Percentiles rank a stretch among this genome's conserved stretches.
Evolutionary conservation across 2,113 vertebrate species (phyloP).

Genomic region (Zapus hudsonius): DNA sequence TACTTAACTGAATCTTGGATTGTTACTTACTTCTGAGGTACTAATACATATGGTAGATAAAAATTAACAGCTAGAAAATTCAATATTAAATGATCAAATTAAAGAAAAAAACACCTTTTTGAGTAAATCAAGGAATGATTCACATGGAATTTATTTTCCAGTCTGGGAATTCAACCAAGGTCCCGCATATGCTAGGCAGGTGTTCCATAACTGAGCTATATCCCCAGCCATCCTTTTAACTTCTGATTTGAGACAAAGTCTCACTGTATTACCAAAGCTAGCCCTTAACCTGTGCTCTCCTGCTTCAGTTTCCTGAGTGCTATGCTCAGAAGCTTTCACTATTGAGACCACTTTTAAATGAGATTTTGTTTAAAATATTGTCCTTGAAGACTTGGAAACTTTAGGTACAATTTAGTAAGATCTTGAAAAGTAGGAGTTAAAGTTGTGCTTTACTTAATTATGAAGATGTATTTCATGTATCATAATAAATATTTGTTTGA

Average conservation of each 20-base stretch:
- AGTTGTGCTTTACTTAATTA: too few species aligned
- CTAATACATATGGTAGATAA: neutral
- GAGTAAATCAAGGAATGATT: neutral
- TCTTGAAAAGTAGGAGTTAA: neutral
- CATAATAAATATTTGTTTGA: too few species aligned
- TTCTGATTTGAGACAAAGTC: neutral
- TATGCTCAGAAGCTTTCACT: neutral
- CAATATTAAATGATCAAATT: neutral
- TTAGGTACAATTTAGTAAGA: neutral
- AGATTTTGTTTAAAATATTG: neutral
- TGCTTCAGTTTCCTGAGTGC: neutral
- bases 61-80: neutral
- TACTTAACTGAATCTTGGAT: neutral
- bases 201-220: neutral
- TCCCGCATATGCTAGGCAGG: neutral
- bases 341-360: neutral
- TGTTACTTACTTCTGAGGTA: neutral
- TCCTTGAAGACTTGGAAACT: neutral
- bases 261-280: neutral
- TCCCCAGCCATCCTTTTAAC: too few species aligned
- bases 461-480: too few species aligned
- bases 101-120: neutral
- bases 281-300: too few species aligned
- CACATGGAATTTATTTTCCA: neutral
- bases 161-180: too few species aligned